Evolutionary conservation across 2,888 invertebrate species (phyloP), one percentile per base, ranked within the genome.

Genomic region (Leuctra nigra): DNA sequence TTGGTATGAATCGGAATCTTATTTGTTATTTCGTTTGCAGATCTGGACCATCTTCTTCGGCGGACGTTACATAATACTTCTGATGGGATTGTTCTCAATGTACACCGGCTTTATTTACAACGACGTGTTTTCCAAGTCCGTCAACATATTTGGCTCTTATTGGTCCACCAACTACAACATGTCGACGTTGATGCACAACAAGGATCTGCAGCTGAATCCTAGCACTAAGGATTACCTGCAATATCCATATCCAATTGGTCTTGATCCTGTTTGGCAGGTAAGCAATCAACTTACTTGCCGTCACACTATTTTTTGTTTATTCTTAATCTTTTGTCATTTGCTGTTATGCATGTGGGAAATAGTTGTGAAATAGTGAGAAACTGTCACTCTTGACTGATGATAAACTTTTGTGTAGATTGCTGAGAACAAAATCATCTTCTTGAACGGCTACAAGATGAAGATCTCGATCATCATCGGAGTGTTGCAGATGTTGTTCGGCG

Each of bases 391-490:
- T n/a, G n/a, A n/a, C n/a, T n/a, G n/a, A n/a, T n/a, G n/a, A n/a
- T n/a, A n/a, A n/a, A n/a, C n/a, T n/a, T n/a, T n/a, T n/a, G n/a
- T n/a, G 58, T 68, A 79, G 76, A 73, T 83, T 69, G 77, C 83
- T 1, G 79, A 83, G 18, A 92, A 92, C 71, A 92, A 92, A 73
- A 92, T 92, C 63, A 87, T 91, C 64, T 92, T 91, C 74, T 83
- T 89, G 71, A 92, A 92, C 73, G 87, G 90, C 0, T 92, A 87
- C 75, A 92, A 92, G 74, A 92, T 92, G 92, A 93, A 95, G 75
- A 87, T 97, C 63, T 97, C 98, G 18, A 93, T 99, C 63, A 92
- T 98, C 66, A 81, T 98, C 62, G 98, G 98, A 13, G 91, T 99
- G 0, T 75, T 86, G 66, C 98, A 99, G 75, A 99, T 99, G 98